Evolutionary conservation across 2,888 invertebrate species (phyloP).

Genomic region (Archips xylosteana): DNA sequence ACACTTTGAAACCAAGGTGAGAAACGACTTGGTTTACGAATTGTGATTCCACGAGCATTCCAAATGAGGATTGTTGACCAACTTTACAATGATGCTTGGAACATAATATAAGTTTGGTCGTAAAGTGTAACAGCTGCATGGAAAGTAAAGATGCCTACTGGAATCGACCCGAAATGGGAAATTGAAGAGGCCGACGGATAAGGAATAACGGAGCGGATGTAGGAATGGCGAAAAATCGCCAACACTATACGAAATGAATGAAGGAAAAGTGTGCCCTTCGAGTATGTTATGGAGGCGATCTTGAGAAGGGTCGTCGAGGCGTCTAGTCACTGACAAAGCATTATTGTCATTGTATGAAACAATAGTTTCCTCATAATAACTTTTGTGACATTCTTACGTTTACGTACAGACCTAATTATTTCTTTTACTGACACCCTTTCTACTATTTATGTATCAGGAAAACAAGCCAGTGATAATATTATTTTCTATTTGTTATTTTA

Average conservation of each 20-base stretch:
- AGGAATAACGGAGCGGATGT: conserved; percentile 60
- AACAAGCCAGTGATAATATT: not conserved
- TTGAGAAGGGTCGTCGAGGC: conserved; percentile 60
- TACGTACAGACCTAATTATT: conserved; percentile 23
- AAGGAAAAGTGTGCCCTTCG: conserved; percentile 50
- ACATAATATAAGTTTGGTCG: conserved; percentile 77
- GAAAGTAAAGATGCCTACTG: conserved; percentile 71
- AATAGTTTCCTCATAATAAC: conserved; percentile 50
- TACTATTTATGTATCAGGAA: conserved; percentile 6
- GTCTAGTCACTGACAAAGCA: conserved; percentile 58
- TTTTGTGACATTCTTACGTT: conserved; percentile 40
- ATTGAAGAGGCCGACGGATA: conserved; percentile 65
- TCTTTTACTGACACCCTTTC: conserved; percentile 12
- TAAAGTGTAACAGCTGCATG: conserved; percentile 81
- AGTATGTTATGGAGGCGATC: conserved; percentile 54
- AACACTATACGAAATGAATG: conserved; percentile 61
- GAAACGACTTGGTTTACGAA: conserved; percentile 21
- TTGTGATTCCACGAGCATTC: conserved; percentile 21
- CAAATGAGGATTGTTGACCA: conserved; percentile 55
- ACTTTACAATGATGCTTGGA: conserved; percentile 71
- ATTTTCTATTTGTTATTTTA: not conserved
- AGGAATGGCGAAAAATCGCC: conserved; percentile 60
- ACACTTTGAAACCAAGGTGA: conserved; percentile 23
- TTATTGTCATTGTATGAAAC: conserved; percentile 63
- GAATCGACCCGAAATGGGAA: conserved; percentile 63